phyloP scores from a whole-genome alignment of 2,797 vertebrate species.

The Atherinosoma microstoma region DNA sequence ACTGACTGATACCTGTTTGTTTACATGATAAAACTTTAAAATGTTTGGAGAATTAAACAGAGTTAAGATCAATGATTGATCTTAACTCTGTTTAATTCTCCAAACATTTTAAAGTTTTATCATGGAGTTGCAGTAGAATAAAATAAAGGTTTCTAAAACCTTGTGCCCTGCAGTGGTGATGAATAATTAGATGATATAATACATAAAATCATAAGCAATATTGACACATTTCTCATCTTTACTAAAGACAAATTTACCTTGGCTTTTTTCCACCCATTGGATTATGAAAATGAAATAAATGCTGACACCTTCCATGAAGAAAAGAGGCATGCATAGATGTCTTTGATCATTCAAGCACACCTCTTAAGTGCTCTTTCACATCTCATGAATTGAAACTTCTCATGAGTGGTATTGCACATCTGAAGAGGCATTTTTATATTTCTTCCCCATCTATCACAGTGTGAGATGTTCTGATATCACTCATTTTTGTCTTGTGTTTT shows the following conservation, averaged over 20 bases:
- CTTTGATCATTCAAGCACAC: slow-evolving; percentile 6
- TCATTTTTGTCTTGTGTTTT: not conserved
- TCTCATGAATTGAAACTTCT: slow-evolving; percentile 5
- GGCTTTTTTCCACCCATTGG: slow-evolving; percentile 2
- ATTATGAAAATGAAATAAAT: slow-evolving; percentile 16
- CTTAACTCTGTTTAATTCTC: not conserved
- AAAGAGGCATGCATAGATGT: not conserved
- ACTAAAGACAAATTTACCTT: slow-evolving; percentile 27
- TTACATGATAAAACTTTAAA: not conserved
- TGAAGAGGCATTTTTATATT: slow-evolving; percentile 12
- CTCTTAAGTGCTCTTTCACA: slow-evolving; percentile 11
- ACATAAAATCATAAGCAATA: slow-evolving; percentile 19
- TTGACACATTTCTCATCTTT: slow-evolving; percentile 32
- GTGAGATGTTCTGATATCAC: not conserved
- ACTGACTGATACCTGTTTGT: too few relatives aligned
- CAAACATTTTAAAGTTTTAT: slow-evolving; percentile 1
- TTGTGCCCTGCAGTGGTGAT: not conserved
- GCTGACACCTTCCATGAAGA: not conserved
- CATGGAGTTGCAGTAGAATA: not conserved
- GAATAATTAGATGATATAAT: slow-evolving; percentile 20
- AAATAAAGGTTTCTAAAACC: not conserved
- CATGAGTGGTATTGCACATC: not conserved
- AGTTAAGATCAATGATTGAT: not conserved
- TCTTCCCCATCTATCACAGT: slow-evolving; percentile 7
- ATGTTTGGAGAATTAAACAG: not conserved